phyloP scores from a whole-genome alignment of 2,888 invertebrate genomes.

The Adineta ricciae region DNA sequence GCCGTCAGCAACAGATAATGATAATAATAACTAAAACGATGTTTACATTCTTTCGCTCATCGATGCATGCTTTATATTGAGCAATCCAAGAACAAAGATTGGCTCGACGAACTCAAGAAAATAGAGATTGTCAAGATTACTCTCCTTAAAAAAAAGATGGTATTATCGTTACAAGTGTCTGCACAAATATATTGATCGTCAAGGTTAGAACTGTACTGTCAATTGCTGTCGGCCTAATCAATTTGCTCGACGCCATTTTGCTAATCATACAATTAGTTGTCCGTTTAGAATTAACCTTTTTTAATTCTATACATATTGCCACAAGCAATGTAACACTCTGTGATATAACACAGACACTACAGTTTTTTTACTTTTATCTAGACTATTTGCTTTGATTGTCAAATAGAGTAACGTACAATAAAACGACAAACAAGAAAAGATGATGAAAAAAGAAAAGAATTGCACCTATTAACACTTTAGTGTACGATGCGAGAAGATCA shows the following conservation, averaged over 20 bases:
- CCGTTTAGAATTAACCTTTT: not conserved
- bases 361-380: not conserved
- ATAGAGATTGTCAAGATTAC: not conserved
- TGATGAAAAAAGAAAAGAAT: not conserved
- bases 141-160: not conserved
- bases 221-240: not conserved
- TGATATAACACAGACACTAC: not conserved
- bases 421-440: no score
- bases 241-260: not conserved
- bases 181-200: not conserved
- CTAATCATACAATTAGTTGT: not conserved
- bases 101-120: not conserved
- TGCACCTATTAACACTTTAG: not conserved
- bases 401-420: not conserved
- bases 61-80: not conserved
- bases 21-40: not conserved
- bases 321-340: not conserved
- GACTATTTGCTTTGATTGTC: not conserved
- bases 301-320: not conserved
- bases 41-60: slow-evolving; percentile 1
- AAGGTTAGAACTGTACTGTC: not conserved
- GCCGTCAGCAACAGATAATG: not conserved
- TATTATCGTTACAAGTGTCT: not conserved
- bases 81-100: not conserved
- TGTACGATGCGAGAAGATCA: not conserved